Evolutionary conservation across 53 echinoderm and acorn worm genomes (phyloP), one percentile per base, ranked within the genome.

Genomic region (Luidia sarsii): DNA sequence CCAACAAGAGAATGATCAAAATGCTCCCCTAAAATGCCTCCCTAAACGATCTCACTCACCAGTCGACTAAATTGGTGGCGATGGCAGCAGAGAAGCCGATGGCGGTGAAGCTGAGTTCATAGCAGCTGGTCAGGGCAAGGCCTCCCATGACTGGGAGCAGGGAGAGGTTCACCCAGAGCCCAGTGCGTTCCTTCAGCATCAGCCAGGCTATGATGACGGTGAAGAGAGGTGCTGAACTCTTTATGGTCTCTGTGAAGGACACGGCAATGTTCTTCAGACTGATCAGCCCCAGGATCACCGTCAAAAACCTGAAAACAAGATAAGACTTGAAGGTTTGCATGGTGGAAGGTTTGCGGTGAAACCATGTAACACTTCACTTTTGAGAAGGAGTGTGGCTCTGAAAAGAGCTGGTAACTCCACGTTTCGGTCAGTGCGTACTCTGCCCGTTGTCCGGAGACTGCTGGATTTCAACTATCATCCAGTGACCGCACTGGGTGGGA

Each of bases 241-340:
- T 97, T 38, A 97, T 97, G 0, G 97, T 97, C 71, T 97, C 97
- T 8, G 97, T 97, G 81, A 97, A 97, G 31, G 97, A 97, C 48
- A 97, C 97, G 1, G 97, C 97, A 46, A 97, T 97, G 69, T 97
- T 70, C 50, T 97, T 97, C 45, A 97, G 80, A 52, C 90, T 90
- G 39, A 97, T 84, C 9, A 97, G 85, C 18, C 97, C 97, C 45
- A 97, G 67, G 13, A 97, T 88, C 13, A 97, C 97, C 3, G 97
- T 97, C 8, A 90, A 75, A 87, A 93, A 97, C 59, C 97, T 97
- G 70, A 3, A 60, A 33, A 38, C 71, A 28, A 67, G 18, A 39
- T 25, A 15, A 21, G n/a, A n/a, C n/a, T n/a, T n/a, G n/a, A n/a
- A n/a, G n/a, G n/a, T n/a, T n/a, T n/a, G n/a, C n/a, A n/a, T n/a